Conservation (phyloP, 2,113 vertebrate genomes). For the Psammodynastes pulverulentus region DNA sequence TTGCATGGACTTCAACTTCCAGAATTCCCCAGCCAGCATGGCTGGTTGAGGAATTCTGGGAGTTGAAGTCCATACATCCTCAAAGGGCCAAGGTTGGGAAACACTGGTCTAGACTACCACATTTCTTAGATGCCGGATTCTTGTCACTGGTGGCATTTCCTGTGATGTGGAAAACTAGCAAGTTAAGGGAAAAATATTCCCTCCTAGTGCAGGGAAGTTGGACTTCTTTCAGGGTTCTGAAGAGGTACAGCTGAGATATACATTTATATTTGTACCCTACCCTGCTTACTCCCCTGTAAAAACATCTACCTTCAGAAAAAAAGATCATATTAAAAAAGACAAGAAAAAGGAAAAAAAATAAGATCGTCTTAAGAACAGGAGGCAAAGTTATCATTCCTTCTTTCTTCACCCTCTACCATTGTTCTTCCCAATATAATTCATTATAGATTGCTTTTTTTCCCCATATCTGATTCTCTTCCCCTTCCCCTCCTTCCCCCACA, state of each 20-base stretch:
- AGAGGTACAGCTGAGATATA: no score
- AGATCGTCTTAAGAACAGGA: not conserved
- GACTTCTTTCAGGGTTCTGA: not conserved
- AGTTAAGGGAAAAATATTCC: not conserved
- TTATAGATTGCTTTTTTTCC: not conserved
- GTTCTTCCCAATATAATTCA: fast-evolving
- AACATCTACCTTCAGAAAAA: not conserved
- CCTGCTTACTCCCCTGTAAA: not conserved
- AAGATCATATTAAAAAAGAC: not conserved
- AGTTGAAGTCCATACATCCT: no score
- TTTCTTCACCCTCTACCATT: not conserved
- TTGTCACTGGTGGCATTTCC: not conserved
- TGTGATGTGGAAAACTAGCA: not conserved
- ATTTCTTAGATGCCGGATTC: not conserved
- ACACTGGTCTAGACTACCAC: not conserved
- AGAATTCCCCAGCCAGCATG: no score
- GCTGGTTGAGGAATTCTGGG: no score
- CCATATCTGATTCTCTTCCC: constrained; percentile 27
- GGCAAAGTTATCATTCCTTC: not conserved
- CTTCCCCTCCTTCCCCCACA: not conserved
- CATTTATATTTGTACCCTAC: not conserved
- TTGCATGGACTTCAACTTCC: no score
- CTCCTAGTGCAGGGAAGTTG: not conserved
- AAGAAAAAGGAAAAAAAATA: not conserved
- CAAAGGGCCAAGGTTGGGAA: no score